Conservation (phyloP, 2,888 invertebrate species). For the Bimastos eiseni region DNA sequence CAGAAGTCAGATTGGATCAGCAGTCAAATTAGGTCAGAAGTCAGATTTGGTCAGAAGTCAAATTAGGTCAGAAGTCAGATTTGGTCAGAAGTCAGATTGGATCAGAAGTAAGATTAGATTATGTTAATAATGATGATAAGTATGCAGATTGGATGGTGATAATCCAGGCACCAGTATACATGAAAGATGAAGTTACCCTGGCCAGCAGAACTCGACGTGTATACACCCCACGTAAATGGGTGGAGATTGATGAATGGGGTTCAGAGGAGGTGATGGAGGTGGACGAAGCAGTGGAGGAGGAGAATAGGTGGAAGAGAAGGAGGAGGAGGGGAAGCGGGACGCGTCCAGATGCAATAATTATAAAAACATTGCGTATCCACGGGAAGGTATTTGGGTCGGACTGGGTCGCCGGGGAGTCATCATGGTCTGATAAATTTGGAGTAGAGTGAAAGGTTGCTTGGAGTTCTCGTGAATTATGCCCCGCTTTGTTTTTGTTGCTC, state of each 20-base stretch:
- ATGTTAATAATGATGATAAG: background rate
- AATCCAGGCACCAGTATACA: background rate
- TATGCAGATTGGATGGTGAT: no score
- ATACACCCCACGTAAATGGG: background rate
- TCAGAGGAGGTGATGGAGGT: no score
- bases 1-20: no score
- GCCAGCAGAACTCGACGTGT: background rate
- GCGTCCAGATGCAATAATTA: background rate
- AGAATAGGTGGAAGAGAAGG: background rate
- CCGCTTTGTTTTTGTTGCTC: background rate
- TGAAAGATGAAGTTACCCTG: background rate
- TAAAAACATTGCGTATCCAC: background rate
- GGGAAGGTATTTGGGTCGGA: background rate
- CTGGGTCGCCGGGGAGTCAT: background rate
- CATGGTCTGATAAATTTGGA: background rate
- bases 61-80: no score
- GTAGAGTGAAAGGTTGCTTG: background rate
- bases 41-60: no score
- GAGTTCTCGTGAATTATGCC: slow-evolving; percentile 5
- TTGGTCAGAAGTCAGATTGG: no score
- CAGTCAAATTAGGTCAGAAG: no score
- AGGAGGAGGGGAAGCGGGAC: background rate
- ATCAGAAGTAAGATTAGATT: no score
- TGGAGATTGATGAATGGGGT: no score
- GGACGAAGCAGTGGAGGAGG: no score